These are phyloP conservation scores for Pseudomyrmex concolor DNA, from an alignment of 1,140 invertebrate species.

Conservation along the genomic window DNA sequence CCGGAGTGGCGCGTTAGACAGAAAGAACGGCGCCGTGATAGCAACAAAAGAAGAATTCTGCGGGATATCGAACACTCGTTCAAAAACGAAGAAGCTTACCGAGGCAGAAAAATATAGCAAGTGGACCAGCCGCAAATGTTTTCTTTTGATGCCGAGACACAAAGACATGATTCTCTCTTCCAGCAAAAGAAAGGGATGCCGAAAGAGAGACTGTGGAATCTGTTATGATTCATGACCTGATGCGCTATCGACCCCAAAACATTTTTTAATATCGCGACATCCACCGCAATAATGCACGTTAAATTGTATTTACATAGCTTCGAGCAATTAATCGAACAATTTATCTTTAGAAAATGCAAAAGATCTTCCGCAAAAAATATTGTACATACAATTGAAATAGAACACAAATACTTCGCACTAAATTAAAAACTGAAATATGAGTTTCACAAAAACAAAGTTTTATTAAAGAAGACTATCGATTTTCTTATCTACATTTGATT, in stretches of 20 bases:
- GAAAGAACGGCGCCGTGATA: slow-evolving; percentile 22
- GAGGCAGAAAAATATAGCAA: slow-evolving; percentile 67
- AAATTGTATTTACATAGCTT: not conserved
- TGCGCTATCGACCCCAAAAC: slow-evolving; percentile 28
- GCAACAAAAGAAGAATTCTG: slow-evolving; percentile 38
- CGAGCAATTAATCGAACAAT: not conserved
- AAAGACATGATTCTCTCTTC: not conserved
- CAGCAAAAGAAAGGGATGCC: slow-evolving; percentile 21
- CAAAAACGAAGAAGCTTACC: slow-evolving; percentile 62
- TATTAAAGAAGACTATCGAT: slow-evolving; percentile 1
- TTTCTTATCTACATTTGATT: not conserved
- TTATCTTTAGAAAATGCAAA: not conserved
- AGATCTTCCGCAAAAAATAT: not conserved
- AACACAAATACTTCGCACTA: no score
- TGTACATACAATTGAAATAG: slow-evolving; percentile 14
- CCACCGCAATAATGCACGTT: not conserved
- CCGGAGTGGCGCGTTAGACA: not conserved
- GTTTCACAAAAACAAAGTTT: not conserved
- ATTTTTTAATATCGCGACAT: slow-evolving; percentile 47
- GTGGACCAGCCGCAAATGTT: slow-evolving; percentile 59
- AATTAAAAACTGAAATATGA: no score
- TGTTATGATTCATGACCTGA: slow-evolving; percentile 58
- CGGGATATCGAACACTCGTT: slow-evolving; percentile 44
- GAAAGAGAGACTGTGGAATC: slow-evolving; percentile 14
- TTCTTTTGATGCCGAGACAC: slow-evolving; percentile 17